Evolutionary conservation across 2,797 vertebrate species (phyloP).

Genomic region (Apogon talboti): DNA sequence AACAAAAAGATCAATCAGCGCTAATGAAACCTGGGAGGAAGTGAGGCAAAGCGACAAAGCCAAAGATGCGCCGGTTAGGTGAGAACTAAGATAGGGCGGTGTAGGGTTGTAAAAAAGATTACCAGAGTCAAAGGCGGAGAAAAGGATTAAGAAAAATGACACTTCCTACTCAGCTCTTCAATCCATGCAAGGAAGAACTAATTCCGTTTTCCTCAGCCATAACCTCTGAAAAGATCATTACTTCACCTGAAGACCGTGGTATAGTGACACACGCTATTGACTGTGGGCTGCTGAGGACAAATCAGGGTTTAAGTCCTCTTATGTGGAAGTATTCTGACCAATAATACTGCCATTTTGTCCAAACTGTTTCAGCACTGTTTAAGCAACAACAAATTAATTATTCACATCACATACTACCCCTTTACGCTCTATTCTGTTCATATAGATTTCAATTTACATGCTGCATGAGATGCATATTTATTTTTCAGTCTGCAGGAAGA

Average conservation of each 20-base stretch:
- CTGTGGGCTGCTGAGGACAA: not conserved
- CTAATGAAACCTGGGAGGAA: constrained; percentile 72
- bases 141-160: constrained; percentile 58
- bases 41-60: constrained; percentile 39
- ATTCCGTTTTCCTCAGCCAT: constrained; percentile 29
- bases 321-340: constrained; percentile 2
- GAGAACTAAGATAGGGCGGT: too few relatives aligned
- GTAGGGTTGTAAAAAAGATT: not conserved
- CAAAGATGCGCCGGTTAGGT: not conserved
- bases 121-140: constrained; percentile 19
- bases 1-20: constrained; percentile 75
- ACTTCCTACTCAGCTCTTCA: constrained; percentile 23
- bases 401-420: constrained; percentile 6
- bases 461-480: not conserved
- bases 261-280: constrained; percentile 1
- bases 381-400: constrained; percentile 9
- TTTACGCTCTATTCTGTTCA: constrained; percentile 1
- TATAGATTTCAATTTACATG: constrained; percentile 6
- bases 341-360: not conserved
- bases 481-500: constrained; percentile 23
- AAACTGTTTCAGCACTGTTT: constrained; percentile 3
- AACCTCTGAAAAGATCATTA: constrained; percentile 29
- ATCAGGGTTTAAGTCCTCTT: not conserved
- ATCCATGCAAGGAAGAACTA: constrained; percentile 18
- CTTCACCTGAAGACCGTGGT: constrained; percentile 1